phyloP scores from a whole-genome alignment of 2,888 invertebrate species.

The Pimpla rufipes region DNA sequence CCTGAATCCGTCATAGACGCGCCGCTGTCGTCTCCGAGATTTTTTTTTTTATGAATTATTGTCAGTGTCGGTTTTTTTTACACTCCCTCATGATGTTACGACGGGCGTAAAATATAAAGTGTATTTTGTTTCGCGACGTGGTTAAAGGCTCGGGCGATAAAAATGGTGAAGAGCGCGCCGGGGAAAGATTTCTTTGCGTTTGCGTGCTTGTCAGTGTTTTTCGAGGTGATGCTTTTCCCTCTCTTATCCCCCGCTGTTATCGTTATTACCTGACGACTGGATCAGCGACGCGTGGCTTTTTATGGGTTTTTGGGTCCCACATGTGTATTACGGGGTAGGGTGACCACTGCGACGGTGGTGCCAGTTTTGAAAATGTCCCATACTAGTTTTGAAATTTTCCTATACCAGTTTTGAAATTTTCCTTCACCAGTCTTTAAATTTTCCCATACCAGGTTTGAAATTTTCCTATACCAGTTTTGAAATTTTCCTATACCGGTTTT shows the following conservation, averaged over 20 bases:
- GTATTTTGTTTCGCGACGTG: neutral
- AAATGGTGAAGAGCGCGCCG: neutral
- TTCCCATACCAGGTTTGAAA: too few relatives aligned
- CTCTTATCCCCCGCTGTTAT: neutral
- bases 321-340: neutral
- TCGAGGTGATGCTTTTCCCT: neutral
- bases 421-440: too few relatives aligned
- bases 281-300: neutral
- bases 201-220: neutral
- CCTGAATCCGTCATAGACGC: neutral
- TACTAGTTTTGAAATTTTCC: too few relatives aligned
- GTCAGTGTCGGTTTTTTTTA: conserved; percentile 3
- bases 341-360: too few relatives aligned
- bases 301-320: too few relatives aligned
- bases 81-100: conserved; percentile 10
- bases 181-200: neutral
- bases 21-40: neutral
- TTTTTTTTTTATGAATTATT: conserved; percentile 45
- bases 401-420: too few relatives aligned
- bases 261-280: conserved; percentile 8
- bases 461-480: too few relatives aligned
- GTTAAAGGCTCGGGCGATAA: neutral
- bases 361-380: too few relatives aligned
- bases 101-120: neutral
- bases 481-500: too few relatives aligned